Percentiles rank a stretch among this genome's conserved stretches.
Conservation (phyloP, 2,888 invertebrate species). For the Megamerina dolium region DNA sequence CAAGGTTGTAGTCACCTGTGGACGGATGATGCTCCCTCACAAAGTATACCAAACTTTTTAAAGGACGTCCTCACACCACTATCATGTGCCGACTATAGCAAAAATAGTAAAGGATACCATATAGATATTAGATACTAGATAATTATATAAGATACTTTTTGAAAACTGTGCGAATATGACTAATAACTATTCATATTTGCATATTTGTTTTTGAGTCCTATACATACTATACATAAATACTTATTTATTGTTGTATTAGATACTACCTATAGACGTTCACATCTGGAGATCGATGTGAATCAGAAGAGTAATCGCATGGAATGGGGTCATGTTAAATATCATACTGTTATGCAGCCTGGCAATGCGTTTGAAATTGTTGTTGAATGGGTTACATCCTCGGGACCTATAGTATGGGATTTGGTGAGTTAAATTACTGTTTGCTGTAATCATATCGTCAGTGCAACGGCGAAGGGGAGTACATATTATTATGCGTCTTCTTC, state of each 20-base stretch:
- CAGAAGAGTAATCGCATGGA: constrained; percentile 85
- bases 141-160: constrained; percentile 45
- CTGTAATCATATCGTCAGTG: too few species aligned
- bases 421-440: constrained; percentile 48
- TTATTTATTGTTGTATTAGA: too few species aligned
- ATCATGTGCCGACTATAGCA: constrained; percentile 39
- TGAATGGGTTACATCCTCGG: constrained; percentile 96
- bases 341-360: constrained; percentile 79
- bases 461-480: too few species aligned
- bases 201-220: too few species aligned
- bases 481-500: too few species aligned
- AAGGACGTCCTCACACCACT: constrained; percentile 40
- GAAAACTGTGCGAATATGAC: too few species aligned
- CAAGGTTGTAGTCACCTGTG: constrained; percentile 39
- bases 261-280: constrained; percentile 68
- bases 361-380: constrained; percentile 92
- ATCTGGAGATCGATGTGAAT: constrained; percentile 78
- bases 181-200: too few species aligned
- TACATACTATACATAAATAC: too few species aligned
- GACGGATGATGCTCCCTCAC: constrained; percentile 31
- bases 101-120: constrained; percentile 25
- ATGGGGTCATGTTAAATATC: constrained; percentile 92
- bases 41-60: constrained; percentile 42
- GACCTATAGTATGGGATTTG: constrained; percentile 87
- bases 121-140: not conserved